phyloP scores from a whole-genome alignment of 2,888 invertebrate genomes.

The Metalampra italica region DNA sequence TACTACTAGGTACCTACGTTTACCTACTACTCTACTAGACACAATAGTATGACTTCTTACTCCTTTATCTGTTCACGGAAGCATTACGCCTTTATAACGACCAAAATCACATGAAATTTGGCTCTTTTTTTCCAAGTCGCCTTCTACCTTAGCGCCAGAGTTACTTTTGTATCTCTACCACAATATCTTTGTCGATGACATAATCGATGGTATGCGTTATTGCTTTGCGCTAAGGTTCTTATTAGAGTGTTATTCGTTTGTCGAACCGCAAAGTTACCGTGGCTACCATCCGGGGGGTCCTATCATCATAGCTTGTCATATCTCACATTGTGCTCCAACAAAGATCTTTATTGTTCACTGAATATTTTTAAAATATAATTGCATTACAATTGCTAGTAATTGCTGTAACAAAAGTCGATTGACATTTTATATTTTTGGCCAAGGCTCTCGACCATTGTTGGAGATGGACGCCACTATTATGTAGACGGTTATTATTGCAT shows the following conservation, averaged over 20 bases:
- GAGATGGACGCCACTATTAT: conserved; percentile 12
- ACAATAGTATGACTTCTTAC: too few species aligned
- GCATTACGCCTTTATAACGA: conserved; percentile 4
- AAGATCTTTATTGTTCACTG: conserved; percentile 52
- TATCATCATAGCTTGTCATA: conserved; percentile 61
- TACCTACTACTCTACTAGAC: too few species aligned
- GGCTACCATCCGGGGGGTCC: conserved; percentile 51
- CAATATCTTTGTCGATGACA: neutral
- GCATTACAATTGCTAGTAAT: conserved; percentile 53
- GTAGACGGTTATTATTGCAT: conserved; percentile 1
- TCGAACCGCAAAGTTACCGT: neutral
- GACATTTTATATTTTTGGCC: conserved; percentile 34
- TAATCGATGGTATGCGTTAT: neutral
- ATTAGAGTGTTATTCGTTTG: neutral
- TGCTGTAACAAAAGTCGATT: conserved; percentile 43
- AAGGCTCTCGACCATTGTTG: conserved; percentile 15
- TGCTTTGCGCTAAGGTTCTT: neutral
- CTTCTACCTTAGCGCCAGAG: conserved; percentile 44
- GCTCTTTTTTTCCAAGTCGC: conserved; percentile 24
- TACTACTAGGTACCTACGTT: too few species aligned
- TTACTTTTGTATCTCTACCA: conserved; percentile 11
- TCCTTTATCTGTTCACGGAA: neutral
- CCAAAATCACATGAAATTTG: conserved; percentile 45
- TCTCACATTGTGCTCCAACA: conserved; percentile 33
- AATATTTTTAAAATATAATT: conserved; percentile 52